Evolutionary conservation across 1,140 invertebrate species (phyloP), one percentile per base, ranked within the genome.

Genomic region (Danaus melanippus): DNA sequence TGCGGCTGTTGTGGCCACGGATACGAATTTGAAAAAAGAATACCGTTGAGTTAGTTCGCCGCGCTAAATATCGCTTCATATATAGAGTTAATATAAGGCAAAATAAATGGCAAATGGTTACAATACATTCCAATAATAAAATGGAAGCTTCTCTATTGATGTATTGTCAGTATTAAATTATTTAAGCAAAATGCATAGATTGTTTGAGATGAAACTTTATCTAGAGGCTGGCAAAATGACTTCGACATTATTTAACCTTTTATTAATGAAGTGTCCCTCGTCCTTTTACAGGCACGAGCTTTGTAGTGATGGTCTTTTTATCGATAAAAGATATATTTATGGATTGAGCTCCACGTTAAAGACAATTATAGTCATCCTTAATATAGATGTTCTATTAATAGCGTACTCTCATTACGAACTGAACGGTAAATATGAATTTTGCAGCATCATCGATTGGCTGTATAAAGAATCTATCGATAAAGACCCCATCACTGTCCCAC

Each of bases 1-100:
- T 84, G 80, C 78, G 70, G 65, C 66, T 81, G 78, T 84, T 84
- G 75, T 80, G 74, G 65, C 71, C 64, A 71, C 65, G 67, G 69
- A 75, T 74, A 68, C 60, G 56, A 66, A 72, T 69, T 69, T 69
- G 53, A 71, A 80, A 81, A 77, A 75, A 70, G 69, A 74, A 69
- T 59, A 61, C 15, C 15, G 15, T 15, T 15, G 55, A 58, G 52
- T 54, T 66, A 60, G 63, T 58, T 53, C 61, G 63, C 56, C 62
- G 71, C 69, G 76, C 73, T 72, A 72, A 72, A 78, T 69, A 70
- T 54, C 55, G 55, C 61, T 67, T 58, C 58, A 58, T 69, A 68
- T 66, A 69, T 67, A 15, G 15, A 15, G 15, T 41, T 48, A 48
- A 48, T 48, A 48, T 32, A 48, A 48, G 5, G 46, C 46, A 1